Evolutionary conservation across 2,113 vertebrate species (phyloP).

Genomic region (Fukomys damarensis): DNA sequence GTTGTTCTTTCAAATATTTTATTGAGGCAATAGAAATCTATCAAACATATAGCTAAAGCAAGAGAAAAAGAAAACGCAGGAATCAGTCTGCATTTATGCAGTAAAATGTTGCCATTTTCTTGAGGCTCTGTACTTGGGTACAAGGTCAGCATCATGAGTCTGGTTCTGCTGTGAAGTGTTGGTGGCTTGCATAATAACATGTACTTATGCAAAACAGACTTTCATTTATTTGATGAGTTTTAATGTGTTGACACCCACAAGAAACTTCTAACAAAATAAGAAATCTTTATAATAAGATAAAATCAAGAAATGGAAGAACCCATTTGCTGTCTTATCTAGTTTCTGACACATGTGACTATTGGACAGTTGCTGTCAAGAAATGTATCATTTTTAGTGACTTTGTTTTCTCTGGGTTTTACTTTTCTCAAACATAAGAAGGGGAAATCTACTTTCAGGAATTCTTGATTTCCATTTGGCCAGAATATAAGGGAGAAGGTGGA

Average conservation of each 20-base stretch:
- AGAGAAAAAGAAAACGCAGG: background rate
- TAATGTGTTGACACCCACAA: background rate
- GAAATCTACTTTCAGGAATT: background rate
- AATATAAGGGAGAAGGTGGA: background rate
- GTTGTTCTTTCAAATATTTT: background rate
- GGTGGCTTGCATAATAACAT: background rate
- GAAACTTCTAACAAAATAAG: background rate
- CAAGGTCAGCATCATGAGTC: background rate
- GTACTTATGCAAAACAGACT: conserved; percentile 1
- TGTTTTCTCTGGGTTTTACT: background rate
- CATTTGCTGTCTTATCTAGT: background rate
- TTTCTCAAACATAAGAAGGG: background rate
- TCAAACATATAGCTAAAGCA: background rate
- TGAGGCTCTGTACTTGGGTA: background rate
- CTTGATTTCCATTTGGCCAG: background rate
- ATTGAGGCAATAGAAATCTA: background rate
- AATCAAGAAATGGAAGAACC: background rate
- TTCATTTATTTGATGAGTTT: conserved; percentile 39
- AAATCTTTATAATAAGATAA: background rate
- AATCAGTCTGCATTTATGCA: background rate
- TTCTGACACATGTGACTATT: background rate
- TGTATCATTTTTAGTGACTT: background rate
- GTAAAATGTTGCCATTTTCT: background rate
- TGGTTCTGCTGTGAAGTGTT: background rate
- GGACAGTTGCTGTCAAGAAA: background rate